These are phyloP conservation scores for Heliconius congener DNA, from an alignment of 1,140 invertebrate genomes.

Conservation along the genomic window DNA sequence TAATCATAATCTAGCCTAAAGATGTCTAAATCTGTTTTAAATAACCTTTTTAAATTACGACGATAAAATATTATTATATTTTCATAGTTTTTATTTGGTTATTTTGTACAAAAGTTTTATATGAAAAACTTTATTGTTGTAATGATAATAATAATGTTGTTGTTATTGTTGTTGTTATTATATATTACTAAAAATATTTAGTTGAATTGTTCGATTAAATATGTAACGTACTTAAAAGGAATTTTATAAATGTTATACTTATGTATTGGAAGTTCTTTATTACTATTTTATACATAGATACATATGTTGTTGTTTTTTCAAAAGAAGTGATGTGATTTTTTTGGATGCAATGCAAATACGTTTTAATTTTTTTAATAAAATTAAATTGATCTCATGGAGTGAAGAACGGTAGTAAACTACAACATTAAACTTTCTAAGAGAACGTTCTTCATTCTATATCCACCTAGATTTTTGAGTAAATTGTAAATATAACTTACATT, in stretches of 20 bases:
- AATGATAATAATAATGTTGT: background rate
- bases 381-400: background rate
- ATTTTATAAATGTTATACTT: too few species aligned
- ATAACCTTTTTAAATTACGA: background rate
- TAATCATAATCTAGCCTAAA: conserved; percentile 21
- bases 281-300: too few species aligned
- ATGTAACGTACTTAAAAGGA: too few species aligned
- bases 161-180: background rate
- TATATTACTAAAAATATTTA: too few species aligned
- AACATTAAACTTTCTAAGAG: background rate
- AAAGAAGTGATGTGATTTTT: background rate
- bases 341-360: background rate
- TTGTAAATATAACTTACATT: background rate
- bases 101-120: background rate
- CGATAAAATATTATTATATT: background rate
- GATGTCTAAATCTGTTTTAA: background rate
- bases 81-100: background rate
- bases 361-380: background rate
- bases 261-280: too few species aligned
- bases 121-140: background rate
- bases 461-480: too few species aligned
- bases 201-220: too few species aligned
- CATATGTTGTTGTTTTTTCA: background rate
- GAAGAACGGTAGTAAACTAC: background rate
- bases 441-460: too few species aligned